Percentiles rank a stretch among this genome's conserved stretches.
Conservation (phyloP, 2,113 vertebrate species). For the Archilochus colubris region DNA sequence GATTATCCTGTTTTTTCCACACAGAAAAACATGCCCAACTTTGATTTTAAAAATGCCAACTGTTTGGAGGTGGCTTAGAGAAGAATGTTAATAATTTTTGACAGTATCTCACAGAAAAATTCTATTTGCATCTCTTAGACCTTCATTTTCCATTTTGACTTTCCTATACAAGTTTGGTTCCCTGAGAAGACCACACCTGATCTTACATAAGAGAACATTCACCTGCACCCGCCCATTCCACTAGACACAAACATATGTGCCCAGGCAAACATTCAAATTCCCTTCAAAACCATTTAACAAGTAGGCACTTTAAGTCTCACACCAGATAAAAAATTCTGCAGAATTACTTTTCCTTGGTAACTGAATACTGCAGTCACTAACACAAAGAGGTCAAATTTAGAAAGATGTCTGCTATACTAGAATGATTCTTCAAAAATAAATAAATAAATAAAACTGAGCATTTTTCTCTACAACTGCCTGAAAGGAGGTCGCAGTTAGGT, state of each 20-base stretch:
- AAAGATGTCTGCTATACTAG: background rate
- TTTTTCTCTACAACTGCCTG: no score
- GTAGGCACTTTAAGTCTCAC: background rate
- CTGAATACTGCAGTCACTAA: background rate
- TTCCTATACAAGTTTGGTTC: background rate
- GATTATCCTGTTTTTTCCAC: background rate
- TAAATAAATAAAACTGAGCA: background rate
- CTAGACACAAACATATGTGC: background rate
- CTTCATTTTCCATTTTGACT: background rate
- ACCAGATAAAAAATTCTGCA: background rate
- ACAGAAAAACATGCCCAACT: background rate
- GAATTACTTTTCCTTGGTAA: background rate
- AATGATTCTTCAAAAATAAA: background rate
- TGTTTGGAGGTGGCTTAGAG: background rate
- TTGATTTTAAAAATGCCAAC: background rate
- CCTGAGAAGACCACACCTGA: background rate
- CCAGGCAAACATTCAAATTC: background rate
- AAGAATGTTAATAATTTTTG: background rate
- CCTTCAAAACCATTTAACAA: background rate
- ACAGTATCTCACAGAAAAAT: background rate
- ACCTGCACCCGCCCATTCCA: background rate
- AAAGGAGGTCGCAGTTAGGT: no score
- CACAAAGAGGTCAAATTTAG: background rate
- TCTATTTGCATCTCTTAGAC: background rate
- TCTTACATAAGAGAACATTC: background rate